A percentile compares a stretch with the other conserved stretches of the same genome.
phyloP scores from a whole-genome alignment of 2,113 vertebrate genomes.

The Alligator mississippiensis region DNA sequence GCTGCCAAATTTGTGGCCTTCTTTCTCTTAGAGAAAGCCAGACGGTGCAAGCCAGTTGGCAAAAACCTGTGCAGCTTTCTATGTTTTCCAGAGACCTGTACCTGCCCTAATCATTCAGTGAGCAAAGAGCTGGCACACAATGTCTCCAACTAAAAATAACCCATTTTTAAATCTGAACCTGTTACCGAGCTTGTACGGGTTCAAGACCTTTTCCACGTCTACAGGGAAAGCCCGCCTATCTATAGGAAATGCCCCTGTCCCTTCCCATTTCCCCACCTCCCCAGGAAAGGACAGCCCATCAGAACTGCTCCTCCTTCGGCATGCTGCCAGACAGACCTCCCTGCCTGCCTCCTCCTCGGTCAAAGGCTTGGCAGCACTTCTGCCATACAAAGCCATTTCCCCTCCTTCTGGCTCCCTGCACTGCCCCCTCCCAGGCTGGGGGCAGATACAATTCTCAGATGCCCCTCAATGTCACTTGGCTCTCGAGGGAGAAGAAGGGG shows the following conservation, averaged over 20 bases:
- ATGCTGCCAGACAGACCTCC: background rate
- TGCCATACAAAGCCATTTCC: background rate
- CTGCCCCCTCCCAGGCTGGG: too few relatives aligned
- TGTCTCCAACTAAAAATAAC: background rate
- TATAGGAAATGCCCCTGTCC: accelerated
- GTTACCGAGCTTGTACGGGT: background rate
- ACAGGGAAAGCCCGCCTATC: background rate
- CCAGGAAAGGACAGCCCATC: accelerated
- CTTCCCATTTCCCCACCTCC: too few relatives aligned
- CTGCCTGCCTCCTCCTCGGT: background rate
- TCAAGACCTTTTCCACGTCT: accelerated
- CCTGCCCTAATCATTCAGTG: background rate
- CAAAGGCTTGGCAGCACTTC: background rate
- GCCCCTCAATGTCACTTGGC: too few relatives aligned
- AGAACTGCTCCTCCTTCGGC: background rate
- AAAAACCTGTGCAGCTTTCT: too few relatives aligned
- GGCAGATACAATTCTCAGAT: too few relatives aligned
- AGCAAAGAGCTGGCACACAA: background rate
- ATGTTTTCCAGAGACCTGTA: slow-evolving; percentile 54
- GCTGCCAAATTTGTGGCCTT: slow-evolving; percentile 3
- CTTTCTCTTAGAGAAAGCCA: background rate
- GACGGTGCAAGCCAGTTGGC: too few relatives aligned
- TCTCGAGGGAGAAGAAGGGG: too few relatives aligned
- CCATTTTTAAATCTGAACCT: background rate
- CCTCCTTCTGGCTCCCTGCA: background rate